Evolutionary conservation across 2,113 vertebrate genomes (phyloP), one percentile per base, ranked within the genome.

Genomic region (Paradoxurus hermaphroditus): DNA sequence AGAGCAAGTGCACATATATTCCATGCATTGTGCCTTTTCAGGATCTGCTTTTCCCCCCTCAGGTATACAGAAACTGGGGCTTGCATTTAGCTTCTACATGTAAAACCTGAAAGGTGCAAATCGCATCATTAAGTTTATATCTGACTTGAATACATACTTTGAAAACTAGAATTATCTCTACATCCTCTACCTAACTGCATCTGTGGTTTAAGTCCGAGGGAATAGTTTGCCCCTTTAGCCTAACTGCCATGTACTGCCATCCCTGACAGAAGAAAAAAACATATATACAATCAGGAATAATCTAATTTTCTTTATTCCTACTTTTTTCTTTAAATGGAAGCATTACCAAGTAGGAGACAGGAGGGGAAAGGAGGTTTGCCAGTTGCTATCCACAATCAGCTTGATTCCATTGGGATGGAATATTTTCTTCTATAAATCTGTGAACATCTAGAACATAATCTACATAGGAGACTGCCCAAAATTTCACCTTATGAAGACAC

Each of bases 281-380:
- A 70, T 44, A 79, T n/a, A 44, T 51, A 34, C 21, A 59, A 23
- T 86, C 39, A 67, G 31, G 16, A 96, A 92, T 41, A 84, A 85
- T 86, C 21, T 29, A 86, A 39, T 70, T 67, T 96, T 1, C 18
- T 81, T 92, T 95, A n/a, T 14, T 86, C 13, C 41, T 81, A 6
- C 81, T 93, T 95, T 97, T 93, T 95, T 93, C 96, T 91, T 18
- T n/a, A 92, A 83, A 59, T 81, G 56, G 65, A 87, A 51, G 16
- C 9, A 29, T 75, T 86, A n/a, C n/a, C 29, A 93, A 56, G 27
- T 41, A 86, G 9, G 1, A 51, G 39, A 91, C 27, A 78, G 21
- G 27, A 62, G 59, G 65, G 27, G 34, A 88, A 41, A 14, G 11
- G 27, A n/a, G 39, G n/a, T n/a, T 85, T 84, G 31, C 16, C 44